Conservation (phyloP, 2,888 invertebrate genomes). For the Lissocephala sabroskyi region DNA sequence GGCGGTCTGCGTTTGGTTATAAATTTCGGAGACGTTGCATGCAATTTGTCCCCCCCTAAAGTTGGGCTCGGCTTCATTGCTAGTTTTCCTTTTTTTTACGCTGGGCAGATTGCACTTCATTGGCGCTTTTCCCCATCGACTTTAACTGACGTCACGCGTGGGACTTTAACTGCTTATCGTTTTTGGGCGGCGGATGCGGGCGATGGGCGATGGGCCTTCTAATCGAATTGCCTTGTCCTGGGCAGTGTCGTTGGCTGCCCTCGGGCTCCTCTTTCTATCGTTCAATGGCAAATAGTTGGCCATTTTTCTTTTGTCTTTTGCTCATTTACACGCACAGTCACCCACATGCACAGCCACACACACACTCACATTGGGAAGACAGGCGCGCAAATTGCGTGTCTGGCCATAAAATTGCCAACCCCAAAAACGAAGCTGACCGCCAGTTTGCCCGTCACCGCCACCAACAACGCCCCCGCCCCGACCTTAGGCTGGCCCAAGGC, state of each 20-base stretch:
- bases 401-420: conserved; percentile 48
- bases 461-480: no score
- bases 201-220: conserved; percentile 19
- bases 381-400: conserved; percentile 55
- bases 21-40: conserved; percentile 37
- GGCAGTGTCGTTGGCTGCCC: not conserved
- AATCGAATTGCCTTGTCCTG: conserved; percentile 40
- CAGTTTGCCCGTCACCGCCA: no score
- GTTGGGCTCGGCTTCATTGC: not conserved
- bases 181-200: conserved; percentile 12
- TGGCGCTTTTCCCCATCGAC: conserved; percentile 37
- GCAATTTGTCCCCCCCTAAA: conserved; percentile 36
- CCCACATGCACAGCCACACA: conserved; percentile 31
- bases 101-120: conserved; percentile 47
- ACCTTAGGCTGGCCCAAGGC: conserved; percentile 17
- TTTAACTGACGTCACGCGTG: conserved; percentile 30
- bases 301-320: conserved; percentile 29
- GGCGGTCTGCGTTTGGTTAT: conserved; percentile 24
- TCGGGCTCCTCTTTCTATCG: conserved; percentile 17
- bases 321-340: conserved; percentile 9
- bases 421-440: not conserved
- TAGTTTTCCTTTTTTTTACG: conserved; percentile 14
- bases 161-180: conserved; percentile 43
- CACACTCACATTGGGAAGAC: conserved; percentile 14
- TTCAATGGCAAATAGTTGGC: conserved; percentile 58